phyloP scores from a whole-genome alignment of 2,888 invertebrate genomes.

The Ormia ochracea region DNA sequence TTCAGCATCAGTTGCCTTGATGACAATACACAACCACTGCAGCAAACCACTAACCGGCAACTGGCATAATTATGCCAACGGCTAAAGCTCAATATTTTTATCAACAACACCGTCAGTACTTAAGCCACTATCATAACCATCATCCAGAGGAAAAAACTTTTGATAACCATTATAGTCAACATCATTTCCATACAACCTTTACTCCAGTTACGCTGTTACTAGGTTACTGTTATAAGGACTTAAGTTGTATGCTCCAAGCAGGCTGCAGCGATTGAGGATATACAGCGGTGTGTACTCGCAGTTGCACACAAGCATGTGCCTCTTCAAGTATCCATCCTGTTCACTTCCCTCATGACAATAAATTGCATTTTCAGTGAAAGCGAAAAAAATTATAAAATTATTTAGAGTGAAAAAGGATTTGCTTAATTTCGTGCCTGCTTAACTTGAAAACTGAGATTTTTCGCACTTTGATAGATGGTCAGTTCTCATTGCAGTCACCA shows the following conservation, averaged over 20 bases:
- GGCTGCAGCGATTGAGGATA: background rate
- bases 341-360: background rate
- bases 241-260: constrained; percentile 27
- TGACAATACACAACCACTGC: constrained; percentile 12
- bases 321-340: background rate
- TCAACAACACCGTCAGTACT: background rate
- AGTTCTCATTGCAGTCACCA: too few species aligned
- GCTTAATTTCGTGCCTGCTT: constrained; percentile 41
- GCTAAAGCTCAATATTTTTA: constrained; percentile 23
- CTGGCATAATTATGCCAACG: constrained; percentile 51
- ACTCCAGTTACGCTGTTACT: constrained; percentile 46
- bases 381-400: background rate
- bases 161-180: background rate
- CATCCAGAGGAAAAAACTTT: too few species aligned
- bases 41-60: constrained; percentile 34
- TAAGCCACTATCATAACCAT: background rate
- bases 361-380: constrained; percentile 18
- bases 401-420: constrained; percentile 10
- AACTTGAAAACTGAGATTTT: constrained; percentile 4
- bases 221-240: constrained; percentile 57
- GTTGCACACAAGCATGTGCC: background rate
- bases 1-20: constrained; percentile 8
- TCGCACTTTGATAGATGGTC: background rate
- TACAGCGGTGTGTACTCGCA: background rate
- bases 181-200: constrained; percentile 46